Evolutionary conservation across 2,797 vertebrate species (phyloP), one percentile per base, ranked within the genome.

Genomic region (Paratrypauchen microcephalus): DNA sequence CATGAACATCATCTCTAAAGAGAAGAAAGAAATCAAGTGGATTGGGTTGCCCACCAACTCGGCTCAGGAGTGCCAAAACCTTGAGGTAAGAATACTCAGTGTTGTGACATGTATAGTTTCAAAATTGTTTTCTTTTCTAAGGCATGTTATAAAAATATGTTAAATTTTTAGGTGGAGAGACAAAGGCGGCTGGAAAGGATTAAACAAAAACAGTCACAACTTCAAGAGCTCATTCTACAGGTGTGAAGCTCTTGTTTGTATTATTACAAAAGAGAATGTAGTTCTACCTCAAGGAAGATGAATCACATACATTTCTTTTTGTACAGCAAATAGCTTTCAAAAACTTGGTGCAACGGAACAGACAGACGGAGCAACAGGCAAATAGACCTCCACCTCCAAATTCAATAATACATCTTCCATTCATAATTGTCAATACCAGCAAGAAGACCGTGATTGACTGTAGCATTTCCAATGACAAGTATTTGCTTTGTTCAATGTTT

Each of bases 1-100:
- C 84, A 99, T 99, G 98, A 99, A 99, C 88, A 99, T 99, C 83
- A 99, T 99, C 91, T 99, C 98, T 54, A 99, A 99, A 92, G 98
- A 99, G 92, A 99, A 99, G 88, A 99, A 99, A 74, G 98, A 99
- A 93, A 99, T 99, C 80, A 97, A 95, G 73, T 99, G 98, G 97
- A 99, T 99, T 19, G 98, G 97, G 66, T 92, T 99, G 78, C 98
- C 98, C 80, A 99, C 98, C 81, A 99, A 99, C 93, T 99, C 98
- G 0, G 98, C 97, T 72, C 98, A 99, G 93, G 98, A 99, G 90
- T 99, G 98, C 90, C 97, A 99, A 92, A 99, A 98, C 84, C 89
- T 99, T 59, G 97, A 99, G 96, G 98, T 98, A 83, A 8, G 11
- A 60, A 60, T 36, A 60, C 16, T 48, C 62, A 19, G 4, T 1